phyloP scores from a whole-genome alignment of 2,113 vertebrate species.

The Calidris pygmaea region DNA sequence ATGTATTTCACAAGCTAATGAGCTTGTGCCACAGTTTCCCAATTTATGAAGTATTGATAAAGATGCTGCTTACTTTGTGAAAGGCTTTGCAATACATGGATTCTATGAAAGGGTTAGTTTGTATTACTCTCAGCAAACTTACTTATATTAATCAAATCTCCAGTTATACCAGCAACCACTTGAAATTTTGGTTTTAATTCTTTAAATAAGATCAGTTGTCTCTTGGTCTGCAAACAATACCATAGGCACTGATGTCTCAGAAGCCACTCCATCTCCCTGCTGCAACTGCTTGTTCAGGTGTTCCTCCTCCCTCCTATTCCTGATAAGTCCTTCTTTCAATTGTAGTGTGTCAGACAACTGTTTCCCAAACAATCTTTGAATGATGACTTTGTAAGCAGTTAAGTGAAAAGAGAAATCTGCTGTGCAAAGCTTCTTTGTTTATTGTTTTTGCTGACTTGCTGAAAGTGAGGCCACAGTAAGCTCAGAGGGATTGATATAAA shows the following conservation, averaged over 20 bases:
- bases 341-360: not conserved
- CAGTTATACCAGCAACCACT: not conserved
- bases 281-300: not conserved
- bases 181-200: not conserved
- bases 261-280: not conserved
- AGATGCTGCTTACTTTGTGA: not conserved
- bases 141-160: not conserved
- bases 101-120: not conserved
- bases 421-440: conserved; percentile 17
- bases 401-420: not conserved
- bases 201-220: not conserved
- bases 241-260: not conserved
- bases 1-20: not conserved
- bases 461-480: not conserved
- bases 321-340: not conserved
- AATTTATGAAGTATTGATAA: not conserved
- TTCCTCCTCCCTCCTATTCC: not conserved
- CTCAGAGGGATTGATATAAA: not conserved
- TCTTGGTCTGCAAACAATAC: not conserved
- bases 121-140: not conserved
- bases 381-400: not conserved
- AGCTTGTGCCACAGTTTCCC: not conserved
- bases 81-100: not conserved
- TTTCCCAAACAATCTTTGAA: not conserved
- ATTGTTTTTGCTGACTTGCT: conserved; percentile 9